Base-by-base conservation (phyloP, 1,140 invertebrate genomes). In the Dysdera silvatica region DNA sequence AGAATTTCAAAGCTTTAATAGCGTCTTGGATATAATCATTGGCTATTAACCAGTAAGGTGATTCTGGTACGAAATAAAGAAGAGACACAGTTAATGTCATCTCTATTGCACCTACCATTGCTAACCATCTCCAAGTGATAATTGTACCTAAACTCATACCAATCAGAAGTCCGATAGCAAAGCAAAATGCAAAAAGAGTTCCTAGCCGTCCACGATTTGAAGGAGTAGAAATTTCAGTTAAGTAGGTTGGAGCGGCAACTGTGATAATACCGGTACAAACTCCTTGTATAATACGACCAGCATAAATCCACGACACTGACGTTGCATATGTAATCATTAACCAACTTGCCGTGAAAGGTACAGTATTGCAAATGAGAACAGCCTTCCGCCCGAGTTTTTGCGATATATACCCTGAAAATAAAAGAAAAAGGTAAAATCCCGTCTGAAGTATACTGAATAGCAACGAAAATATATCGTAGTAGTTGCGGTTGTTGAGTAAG, bases 181-280 rank as follows among this genome's bases (percentile, higher is more conserved):
- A 82, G 69, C 87, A 87, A 6, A 89, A 75, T 70, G 92, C 88
- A 62, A 91, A 82, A 62, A 89, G 83, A 0, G 89, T 87, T 12
- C 88, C 89, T 0, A 92, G 75, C 1, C 85, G 81, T 12, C 90
- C 90, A 67, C 91, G 79, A 1, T 86, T 85, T 45, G 87, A 84
- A 12, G 89, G 86, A 37, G 88, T 84, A 20, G 90, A 87, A 69
- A 91, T 91, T 80, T 95, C 91, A 56, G 87, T 89, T 66, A 94
- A 85, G 77, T 94, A 95, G 55, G 93, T 86, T 3, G 85, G 83
- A 8, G 78, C 78, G 16, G 80, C 77, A 3, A 84, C 81, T 7
- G 81, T 76, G 0, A 80, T 75, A 47, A 84, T 77, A 5, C 84
- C 85, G 63, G 80, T 79, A 33, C 79, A 80, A 43, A 85, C 69